Conservation (phyloP, 2,113 vertebrate species). For the Eudyptes chrysolophus region DNA sequence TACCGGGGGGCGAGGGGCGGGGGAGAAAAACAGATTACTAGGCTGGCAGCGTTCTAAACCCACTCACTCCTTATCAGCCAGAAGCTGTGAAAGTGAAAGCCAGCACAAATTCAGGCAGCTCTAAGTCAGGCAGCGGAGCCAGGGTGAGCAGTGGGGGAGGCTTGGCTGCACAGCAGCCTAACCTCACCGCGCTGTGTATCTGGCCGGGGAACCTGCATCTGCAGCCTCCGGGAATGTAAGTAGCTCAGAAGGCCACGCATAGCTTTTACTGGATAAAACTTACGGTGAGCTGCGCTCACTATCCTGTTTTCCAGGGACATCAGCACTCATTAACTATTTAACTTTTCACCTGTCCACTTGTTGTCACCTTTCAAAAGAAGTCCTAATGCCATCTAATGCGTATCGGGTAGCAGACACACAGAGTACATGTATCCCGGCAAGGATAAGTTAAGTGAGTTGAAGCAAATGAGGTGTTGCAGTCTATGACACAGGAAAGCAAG, state of each 20-base stretch:
- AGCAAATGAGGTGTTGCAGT: constrained; percentile 58
- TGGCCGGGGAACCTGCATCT: neutral
- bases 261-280: neutral
- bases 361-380: constrained; percentile 17
- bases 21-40: neutral
- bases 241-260: neutral
- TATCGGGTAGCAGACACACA: neutral
- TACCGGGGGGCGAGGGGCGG: neutral
- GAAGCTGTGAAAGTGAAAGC: neutral
- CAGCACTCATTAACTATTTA: neutral
- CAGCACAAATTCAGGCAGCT: neutral
- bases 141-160: neutral
- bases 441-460: constrained; percentile 23
- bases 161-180: neutral
- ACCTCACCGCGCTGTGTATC: neutral
- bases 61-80: neutral
- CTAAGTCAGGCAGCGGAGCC: neutral
- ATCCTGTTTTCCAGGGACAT: neutral
- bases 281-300: neutral
- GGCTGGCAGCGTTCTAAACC: neutral
- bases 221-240: neutral
- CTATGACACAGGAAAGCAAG: constrained; percentile 27
- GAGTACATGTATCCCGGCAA: neutral
- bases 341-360: constrained; percentile 6
- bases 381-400: neutral